Evolutionary conservation across 2,797 vertebrate genomes (phyloP).

Genomic region (Thripadectes ignobilis): DNA sequence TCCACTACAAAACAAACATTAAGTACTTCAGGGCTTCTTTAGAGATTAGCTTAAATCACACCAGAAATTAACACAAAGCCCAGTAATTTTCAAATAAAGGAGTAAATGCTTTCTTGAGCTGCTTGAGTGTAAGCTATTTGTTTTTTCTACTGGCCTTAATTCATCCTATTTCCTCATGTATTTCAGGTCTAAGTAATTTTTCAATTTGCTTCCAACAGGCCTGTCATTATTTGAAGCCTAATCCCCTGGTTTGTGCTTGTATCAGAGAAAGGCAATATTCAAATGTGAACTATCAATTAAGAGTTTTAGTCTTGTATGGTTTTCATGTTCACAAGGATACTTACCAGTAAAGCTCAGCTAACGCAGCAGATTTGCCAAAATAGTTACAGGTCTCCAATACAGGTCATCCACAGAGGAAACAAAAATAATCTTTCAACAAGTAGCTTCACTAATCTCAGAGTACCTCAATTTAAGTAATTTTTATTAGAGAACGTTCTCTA

Average conservation of each 20-base stretch:
- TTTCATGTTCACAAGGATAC: neutral
- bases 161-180: neutral
- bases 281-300: neutral
- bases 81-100: slow-evolving; percentile 3
- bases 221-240: slow-evolving; percentile 16
- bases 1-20: neutral
- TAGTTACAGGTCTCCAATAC: neutral
- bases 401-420: neutral
- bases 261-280: neutral
- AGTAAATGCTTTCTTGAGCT: slow-evolving; percentile 7
- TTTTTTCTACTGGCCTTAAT: neutral
- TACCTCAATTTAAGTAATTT: neutral
- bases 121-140: neutral
- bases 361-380: neutral
- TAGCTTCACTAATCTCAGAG: neutral
- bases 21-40: slow-evolving; percentile 17
- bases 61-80: neutral
- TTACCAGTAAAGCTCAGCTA: neutral
- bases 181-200: slow-evolving; percentile 7
- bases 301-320: neutral
- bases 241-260: neutral
- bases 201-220: slow-evolving; percentile 3
- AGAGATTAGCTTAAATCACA: neutral
- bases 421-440: neutral
- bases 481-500: neutral